These are phyloP conservation scores for Stichodactyla mertensii DNA, from an alignment of 64 coral and sea anemone genomes.

Conservation along the genomic window DNA sequence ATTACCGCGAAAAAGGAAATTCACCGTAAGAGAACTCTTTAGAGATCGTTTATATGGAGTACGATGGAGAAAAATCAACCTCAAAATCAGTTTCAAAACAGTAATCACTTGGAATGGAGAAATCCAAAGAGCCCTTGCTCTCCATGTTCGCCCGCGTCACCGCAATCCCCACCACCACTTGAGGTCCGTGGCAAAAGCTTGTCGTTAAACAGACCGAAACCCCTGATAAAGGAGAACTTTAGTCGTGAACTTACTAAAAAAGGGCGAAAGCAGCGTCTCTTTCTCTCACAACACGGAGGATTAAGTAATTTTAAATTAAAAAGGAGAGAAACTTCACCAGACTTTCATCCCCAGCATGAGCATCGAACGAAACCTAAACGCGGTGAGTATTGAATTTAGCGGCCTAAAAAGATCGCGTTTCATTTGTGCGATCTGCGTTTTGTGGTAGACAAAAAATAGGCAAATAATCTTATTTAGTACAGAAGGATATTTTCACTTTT, in stretches of 20 bases:
- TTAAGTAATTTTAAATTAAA: constrained; percentile 43
- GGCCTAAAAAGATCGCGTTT: not conserved
- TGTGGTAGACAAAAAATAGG: not conserved
- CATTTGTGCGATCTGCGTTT: not conserved
- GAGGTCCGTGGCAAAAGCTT: constrained; percentile 48
- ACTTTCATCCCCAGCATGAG: constrained; percentile 42
- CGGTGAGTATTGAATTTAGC: constrained; percentile 13
- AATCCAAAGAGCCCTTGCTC: constrained; percentile 47
- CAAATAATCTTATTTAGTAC: not conserved
- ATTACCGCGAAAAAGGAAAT: not conserved
- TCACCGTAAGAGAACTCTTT: not conserved
- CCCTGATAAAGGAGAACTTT: constrained; percentile 36
- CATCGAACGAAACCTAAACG: constrained; percentile 50
- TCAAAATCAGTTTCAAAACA: constrained; percentile 31
- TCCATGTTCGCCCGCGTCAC: constrained; percentile 41
- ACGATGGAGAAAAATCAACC: constrained; percentile 24
- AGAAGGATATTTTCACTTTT: not conserved
- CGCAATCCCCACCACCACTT: constrained; percentile 56
- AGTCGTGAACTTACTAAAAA: constrained; percentile 46
- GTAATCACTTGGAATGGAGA: constrained; percentile 50
- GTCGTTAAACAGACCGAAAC: constrained; percentile 28
- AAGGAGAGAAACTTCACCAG: constrained; percentile 61
- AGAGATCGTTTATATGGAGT: not conserved
- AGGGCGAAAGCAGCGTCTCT: constrained; percentile 64
- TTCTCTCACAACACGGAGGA: constrained; percentile 47